Evolutionary conservation across 2,113 vertebrate genomes (phyloP).

Genomic region (Caranx ignobilis): DNA sequence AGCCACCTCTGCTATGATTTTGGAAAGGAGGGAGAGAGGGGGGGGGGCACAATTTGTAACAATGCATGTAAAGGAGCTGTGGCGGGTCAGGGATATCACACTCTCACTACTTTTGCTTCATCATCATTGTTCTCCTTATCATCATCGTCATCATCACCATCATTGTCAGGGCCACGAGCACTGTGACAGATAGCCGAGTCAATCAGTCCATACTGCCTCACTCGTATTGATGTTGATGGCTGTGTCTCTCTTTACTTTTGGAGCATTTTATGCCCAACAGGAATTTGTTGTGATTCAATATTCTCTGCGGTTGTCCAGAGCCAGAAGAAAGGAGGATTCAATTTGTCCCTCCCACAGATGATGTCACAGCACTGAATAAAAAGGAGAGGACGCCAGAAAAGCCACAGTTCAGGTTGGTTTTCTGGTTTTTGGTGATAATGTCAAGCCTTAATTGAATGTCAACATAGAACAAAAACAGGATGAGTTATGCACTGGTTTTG

Average conservation of each 20-base stretch:
- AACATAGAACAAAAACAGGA: not conserved
- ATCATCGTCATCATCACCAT: slow-evolving; percentile 29
- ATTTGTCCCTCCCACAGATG: slow-evolving; percentile 9
- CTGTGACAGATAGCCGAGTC: slow-evolving; percentile 18
- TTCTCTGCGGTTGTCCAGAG: not conserved
- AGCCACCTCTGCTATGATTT: slow-evolving; percentile 41
- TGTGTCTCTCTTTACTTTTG: not conserved
- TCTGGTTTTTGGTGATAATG: not conserved
- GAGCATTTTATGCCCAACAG: slow-evolving; percentile 23
- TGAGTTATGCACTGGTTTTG: not conserved
- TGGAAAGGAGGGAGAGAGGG: too few species aligned
- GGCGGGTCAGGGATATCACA: slow-evolving; percentile 20
- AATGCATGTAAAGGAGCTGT: slow-evolving; percentile 27
- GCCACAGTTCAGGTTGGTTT: not conserved
- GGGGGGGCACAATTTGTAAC: slow-evolving; percentile 14
- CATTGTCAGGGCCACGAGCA: slow-evolving; percentile 42
- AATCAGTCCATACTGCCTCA: not conserved
- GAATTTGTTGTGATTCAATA: slow-evolving; percentile 12
- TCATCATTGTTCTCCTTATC: slow-evolving; percentile 49
- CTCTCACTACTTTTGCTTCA: slow-evolving; percentile 41
- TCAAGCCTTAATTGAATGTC: not conserved
- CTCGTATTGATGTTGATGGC: too few species aligned
- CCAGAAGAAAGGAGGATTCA: not conserved
- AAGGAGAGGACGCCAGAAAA: not conserved
- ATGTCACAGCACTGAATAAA: slow-evolving; percentile 33